phyloP scores from a whole-genome alignment of 2,888 invertebrate genomes.

The Laspeyria flexula region DNA sequence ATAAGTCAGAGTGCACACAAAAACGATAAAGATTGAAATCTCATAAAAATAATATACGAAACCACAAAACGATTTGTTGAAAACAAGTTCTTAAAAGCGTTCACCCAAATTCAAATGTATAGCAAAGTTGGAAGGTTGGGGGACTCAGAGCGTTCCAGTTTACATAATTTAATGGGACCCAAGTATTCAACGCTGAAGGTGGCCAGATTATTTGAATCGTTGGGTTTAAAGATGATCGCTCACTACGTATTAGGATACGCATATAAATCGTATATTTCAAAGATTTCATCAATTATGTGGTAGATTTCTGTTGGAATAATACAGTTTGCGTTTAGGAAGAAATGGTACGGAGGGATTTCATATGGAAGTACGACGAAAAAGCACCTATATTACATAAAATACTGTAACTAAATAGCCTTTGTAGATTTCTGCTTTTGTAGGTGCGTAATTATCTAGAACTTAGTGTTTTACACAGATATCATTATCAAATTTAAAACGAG shows the following conservation, averaged over 20 bases:
- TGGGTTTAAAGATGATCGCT: constrained; percentile 15
- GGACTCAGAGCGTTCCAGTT: constrained; percentile 30
- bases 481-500: too few species aligned
- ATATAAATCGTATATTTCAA: too few species aligned
- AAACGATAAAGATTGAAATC: not conserved
- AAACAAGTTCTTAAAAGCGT: constrained; percentile 29
- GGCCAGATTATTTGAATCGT: constrained; percentile 29
- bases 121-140: constrained; percentile 7
- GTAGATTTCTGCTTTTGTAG: too few species aligned
- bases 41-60: constrained; percentile 14
- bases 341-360: too few species aligned
- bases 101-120: constrained; percentile 27
- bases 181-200: constrained; percentile 30
- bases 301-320: too few species aligned
- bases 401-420: too few species aligned
- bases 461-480: too few species aligned
- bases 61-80: constrained; percentile 16
- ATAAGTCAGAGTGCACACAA: not conserved
- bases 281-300: too few species aligned
- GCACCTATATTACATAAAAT: too few species aligned
- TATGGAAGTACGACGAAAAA: too few species aligned
- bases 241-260: not conserved
- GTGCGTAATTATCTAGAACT: too few species aligned
- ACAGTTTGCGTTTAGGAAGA: too few species aligned
- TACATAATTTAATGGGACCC: constrained; percentile 42